Conservation (phyloP, 2,113 vertebrate genomes). For the Rafetus swinhoei region DNA sequence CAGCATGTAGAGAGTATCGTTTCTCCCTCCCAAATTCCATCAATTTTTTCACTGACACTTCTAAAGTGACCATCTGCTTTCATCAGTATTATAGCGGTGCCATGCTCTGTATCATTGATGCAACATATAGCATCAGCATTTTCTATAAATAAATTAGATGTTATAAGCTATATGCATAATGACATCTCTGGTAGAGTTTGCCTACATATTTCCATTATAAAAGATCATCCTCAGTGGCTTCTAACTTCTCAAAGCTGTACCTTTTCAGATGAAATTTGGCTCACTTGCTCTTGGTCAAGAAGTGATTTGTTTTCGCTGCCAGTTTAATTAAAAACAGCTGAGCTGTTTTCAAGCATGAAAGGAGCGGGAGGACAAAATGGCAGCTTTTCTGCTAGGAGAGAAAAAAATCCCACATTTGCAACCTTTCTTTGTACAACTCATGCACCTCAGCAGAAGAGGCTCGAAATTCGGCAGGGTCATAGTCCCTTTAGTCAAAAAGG, state of each 20-base stretch:
- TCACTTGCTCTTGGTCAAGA: not conserved
- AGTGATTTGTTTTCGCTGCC: accelerated
- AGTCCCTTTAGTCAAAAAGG: not conserved
- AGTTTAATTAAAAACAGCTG: not conserved
- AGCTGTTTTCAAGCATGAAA: not conserved
- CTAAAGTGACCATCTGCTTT: not conserved
- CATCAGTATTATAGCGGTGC: not conserved
- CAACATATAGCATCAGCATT: not conserved
- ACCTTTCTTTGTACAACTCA: not conserved
- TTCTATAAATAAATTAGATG: not conserved
- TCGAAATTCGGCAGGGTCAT: not conserved
- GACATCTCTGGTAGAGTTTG: not conserved
- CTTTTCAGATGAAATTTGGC: not conserved
- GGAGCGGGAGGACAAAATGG: not conserved
- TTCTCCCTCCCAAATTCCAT: not conserved
- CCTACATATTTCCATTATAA: not conserved
- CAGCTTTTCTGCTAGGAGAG: not conserved
- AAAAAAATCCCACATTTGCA: not conserved
- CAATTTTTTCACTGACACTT: not conserved
- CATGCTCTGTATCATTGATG: not conserved
- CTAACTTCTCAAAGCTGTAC: not conserved
- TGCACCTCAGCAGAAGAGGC: not conserved
- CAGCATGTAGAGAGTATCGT: not conserved
- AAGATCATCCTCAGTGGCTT: not conserved
- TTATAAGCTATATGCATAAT: not conserved